These are phyloP conservation scores for Amphiprion clarkii DNA, from an alignment of 2,797 vertebrate species.

Conservation along the genomic window DNA sequence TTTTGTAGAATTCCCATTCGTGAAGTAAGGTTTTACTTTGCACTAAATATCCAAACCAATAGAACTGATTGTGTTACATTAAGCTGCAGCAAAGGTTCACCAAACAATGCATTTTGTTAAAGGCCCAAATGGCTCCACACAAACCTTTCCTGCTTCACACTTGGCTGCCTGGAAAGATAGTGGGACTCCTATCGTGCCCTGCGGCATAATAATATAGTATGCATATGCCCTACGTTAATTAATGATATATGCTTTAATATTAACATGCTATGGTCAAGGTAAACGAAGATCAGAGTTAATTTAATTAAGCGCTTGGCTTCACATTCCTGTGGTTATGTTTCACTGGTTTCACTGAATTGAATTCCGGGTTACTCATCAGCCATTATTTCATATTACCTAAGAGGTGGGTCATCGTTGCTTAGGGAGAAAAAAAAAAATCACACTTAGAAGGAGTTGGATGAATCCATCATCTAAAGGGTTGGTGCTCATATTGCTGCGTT, in stretches of 20 bases:
- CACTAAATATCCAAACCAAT: conserved; percentile 10
- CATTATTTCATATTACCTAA: conserved; percentile 57
- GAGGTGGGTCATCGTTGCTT: conserved; percentile 40
- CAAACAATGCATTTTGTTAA: conserved; percentile 39
- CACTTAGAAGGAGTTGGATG: too few relatives aligned
- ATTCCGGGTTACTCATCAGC: conserved; percentile 60
- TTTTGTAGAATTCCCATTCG: not conserved
- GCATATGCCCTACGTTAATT: conserved; percentile 80
- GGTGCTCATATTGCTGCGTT: not conserved
- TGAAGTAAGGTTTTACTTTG: not conserved
- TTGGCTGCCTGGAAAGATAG: conserved; percentile 65
- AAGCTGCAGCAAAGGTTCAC: conserved; percentile 6
- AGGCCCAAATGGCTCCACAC: conserved; percentile 42
- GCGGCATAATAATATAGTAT: conserved; percentile 68
- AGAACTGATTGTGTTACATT: conserved; percentile 8
- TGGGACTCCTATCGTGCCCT: conserved; percentile 62
- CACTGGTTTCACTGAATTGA: conserved; percentile 67
- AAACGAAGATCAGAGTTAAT: conserved; percentile 77
- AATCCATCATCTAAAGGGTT: too few relatives aligned
- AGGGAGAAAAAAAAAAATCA: not conserved
- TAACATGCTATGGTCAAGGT: conserved; percentile 76
- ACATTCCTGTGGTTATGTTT: conserved; percentile 72
- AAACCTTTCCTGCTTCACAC: conserved; percentile 62
- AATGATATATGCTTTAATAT: conserved; percentile 80
- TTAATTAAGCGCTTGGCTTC: conserved; percentile 79